phyloP scores from a whole-genome alignment of 2,888 invertebrate genomes.

The Drosophila meridionalis region DNA sequence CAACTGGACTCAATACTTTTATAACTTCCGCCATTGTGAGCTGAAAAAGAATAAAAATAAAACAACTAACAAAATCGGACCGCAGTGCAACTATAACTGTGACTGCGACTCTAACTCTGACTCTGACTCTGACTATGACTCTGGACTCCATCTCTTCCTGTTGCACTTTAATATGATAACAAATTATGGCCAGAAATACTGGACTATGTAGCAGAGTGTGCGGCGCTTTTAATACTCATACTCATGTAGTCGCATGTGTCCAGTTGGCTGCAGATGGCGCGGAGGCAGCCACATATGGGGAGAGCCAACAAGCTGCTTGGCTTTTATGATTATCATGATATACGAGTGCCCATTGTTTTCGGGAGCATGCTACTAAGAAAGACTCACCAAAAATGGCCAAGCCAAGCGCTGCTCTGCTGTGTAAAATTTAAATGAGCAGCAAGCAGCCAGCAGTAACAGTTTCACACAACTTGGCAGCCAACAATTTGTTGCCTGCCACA shows the following conservation, averaged over 20 bases:
- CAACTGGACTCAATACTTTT: constrained; percentile 49
- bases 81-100: constrained; percentile 48
- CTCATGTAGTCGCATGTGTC: constrained; percentile 43
- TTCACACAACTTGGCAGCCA: constrained; percentile 51
- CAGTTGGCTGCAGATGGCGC: constrained; percentile 35
- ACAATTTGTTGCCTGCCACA: constrained; percentile 55
- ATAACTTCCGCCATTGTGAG: constrained; percentile 74
- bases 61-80: constrained; percentile 12
- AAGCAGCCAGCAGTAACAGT: constrained; percentile 19
- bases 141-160: constrained; percentile 52
- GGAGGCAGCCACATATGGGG: constrained; percentile 63
- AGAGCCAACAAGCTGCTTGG: constrained; percentile 59
- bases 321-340: constrained; percentile 82
- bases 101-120: constrained; percentile 19
- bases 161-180: constrained; percentile 81
- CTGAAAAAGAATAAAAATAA: constrained; percentile 14
- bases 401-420: constrained; percentile 52
- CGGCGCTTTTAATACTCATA: constrained; percentile 67
- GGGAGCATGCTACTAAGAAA: constrained; percentile 58
- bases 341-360: constrained; percentile 81
- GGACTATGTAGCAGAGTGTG: constrained; percentile 50
- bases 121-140: constrained; percentile 9
- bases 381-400: constrained; percentile 74
- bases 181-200: constrained; percentile 74
- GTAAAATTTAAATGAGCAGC: constrained; percentile 77